Base-by-base conservation (phyloP, 2,113 vertebrate genomes). In the Lontra canadensis region DNA sequence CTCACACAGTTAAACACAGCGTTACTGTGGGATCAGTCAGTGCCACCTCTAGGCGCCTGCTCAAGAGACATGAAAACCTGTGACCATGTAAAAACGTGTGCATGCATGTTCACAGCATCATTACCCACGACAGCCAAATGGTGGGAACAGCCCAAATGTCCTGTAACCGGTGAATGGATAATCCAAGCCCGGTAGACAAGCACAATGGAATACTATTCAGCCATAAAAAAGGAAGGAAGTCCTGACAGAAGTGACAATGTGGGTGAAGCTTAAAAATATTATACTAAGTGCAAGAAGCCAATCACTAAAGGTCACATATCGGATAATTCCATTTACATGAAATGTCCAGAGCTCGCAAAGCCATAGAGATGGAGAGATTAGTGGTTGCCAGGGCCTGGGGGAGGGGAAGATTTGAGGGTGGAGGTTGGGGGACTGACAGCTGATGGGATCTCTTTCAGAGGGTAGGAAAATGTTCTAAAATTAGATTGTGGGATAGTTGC, bases 391-490 rank as follows among this genome's bases (percentile, higher is more conserved):
- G 57, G 11, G 18, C 18, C 39, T 67, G 91, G 12, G 7, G 15
- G 3, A 29, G 42, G 31, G 29, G 44, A 20, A 69, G n/a, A 31
- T 1, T 23, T 25, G 3, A 26, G 5, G 14, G 10, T 36, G 0
- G 6, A 20, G 6, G 26, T n/a, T 1, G 11, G 4, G 9, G 23
- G 23, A 52, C 67, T 29, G 14, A 25, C 21, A 0, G 29, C 4
- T 9, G 23, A 78, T 20, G 17, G 55, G 52, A 8, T 36, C 55
- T 90, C 76, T 26, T 89, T 65, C 18, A 9, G n/a, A 31, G 52
- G 44, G 8, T 9, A 47, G 5, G 31, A 79, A 79, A 57, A 79
- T n/a, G 21, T n/a, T 44, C 52, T 82, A 44, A 71, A 65, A 61
- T 59, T 49, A 57, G 69, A 73, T 8, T 39, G 34, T 31, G 55